Evolutionary conservation across 2,888 invertebrate species (phyloP), one percentile per base, ranked within the genome.

Genomic region (Steinernema hermaphroditum): DNA sequence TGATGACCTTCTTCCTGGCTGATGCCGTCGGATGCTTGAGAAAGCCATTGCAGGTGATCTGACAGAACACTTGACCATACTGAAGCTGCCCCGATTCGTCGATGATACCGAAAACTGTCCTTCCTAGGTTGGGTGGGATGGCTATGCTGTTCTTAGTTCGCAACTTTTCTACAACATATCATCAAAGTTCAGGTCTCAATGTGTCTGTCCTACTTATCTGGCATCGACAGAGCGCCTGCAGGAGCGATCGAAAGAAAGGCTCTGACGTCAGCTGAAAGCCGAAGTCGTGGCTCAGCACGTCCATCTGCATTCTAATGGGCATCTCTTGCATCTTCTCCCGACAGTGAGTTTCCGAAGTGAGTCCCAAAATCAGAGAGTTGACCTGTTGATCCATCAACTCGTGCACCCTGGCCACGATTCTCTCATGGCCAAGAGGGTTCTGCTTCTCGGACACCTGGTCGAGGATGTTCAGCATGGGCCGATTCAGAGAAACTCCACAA

Each of bases 391-490:
- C 81, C 19, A 82, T 74, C 1, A 83, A 74, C 46, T 77, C 74
- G 69, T 81, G 81, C 46, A 83, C 80, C 57, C 80, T 29, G 41
- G 78, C 74, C 14, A 75, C 73, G 6, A 83, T 71, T 50, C 81
- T 69, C 1, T 69, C 69, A 71, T 81, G 70, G 8, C 34, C 43
- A 1, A 71, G 75, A 9, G 62, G 41, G 6, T 78, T 77, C 57
- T 81, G 81, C 78, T 78, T 80, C 54, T 78, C 77, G 1, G 80
- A 75, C 0, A 82, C 82, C 74, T 83, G 83, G 72, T 82, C 82
- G 70, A 87, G 74, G 68, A 87, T 79, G 72, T 82, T 82, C 71
- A 87, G 83, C 69, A 85, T 81, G 27, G 86, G 87, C 71, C 83
- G 82, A 75, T 87, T 87, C 69, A 87, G 78, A 43, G 80, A 72